Evolutionary conservation across 2,888 invertebrate species (phyloP), one percentile per base, ranked within the genome.

Genomic region (Neoitamus cyanurus): DNA sequence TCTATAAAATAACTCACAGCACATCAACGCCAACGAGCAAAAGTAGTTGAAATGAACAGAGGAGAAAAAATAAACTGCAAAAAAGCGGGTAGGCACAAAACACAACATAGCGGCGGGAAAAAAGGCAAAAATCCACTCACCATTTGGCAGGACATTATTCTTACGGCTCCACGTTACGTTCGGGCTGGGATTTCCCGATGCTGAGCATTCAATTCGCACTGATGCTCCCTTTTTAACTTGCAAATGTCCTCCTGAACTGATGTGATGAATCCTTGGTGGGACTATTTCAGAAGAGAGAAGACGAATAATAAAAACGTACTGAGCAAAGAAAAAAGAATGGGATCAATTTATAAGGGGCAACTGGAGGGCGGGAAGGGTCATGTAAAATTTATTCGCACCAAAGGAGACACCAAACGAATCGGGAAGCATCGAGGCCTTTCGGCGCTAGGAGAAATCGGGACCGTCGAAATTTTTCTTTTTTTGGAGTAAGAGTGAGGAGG

Each of bases 111-210:
- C 58, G 20, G 58, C 58, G 58, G 34, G 25, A 68, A 82, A 68
- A 82, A 83, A 80, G 68, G 31, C 34, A 68, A 80, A 46, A 69
- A 70, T 82, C 58, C 36, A 89, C 91, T 90, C 90, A 91, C 91
- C 91, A 88, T 90, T 91, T 89, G 91, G 91, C 87, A 91, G 88
- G 89, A 91, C 90, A 89, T 91, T 91, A 88, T 91, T 91, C 88
- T 91, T 91, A 88, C 91, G 90, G 93, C 94, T 93, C 96, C 96
- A 96, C 85, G 94, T 93, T 89, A 96, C 94, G 90, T 94, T 94
- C 80, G 96, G 96, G 86, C 94, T 94, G 78, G 96, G 97, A 92
- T 95, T 95, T 87, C 95, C 95, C 86, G 94, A 94, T 87, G 95
- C 95, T 88, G 94, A 95, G 90, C 96, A 96, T 90, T 95, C 95